These are phyloP conservation scores for Anthoscopus minutus DNA, from an alignment of 2,113 vertebrate genomes.

Conservation along the genomic window DNA sequence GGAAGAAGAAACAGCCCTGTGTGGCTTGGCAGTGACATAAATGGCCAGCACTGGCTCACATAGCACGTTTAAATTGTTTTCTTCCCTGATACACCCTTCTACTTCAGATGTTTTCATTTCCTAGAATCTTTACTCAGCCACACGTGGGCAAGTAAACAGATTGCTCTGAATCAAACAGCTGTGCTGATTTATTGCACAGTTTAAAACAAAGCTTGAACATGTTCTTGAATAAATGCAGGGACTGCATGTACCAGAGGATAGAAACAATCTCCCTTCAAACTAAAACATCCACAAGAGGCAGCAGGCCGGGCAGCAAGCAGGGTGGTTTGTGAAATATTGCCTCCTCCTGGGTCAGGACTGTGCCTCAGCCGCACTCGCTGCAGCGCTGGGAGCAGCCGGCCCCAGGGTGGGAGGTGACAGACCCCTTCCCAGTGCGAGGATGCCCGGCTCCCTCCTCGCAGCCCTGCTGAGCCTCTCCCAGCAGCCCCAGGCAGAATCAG, in stretches of 20 bases:
- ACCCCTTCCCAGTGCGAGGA: fast-evolving
- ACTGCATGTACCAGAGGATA: neutral
- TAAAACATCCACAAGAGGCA: neutral
- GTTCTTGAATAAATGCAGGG: neutral
- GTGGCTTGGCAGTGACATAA: neutral
- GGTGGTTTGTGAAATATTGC: neutral
- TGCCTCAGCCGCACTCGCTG: neutral
- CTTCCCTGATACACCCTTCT: neutral
- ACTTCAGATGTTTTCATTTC: neutral
- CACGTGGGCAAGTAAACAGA: slow-evolving; percentile 4
- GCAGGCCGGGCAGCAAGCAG: fast-evolving
- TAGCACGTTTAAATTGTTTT: neutral
- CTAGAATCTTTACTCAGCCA: neutral
- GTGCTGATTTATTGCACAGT: neutral
- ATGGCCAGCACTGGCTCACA: neutral
- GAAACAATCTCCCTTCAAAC: neutral
- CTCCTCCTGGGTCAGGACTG: neutral
- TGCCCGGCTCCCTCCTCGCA: neutral
- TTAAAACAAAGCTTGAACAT: neutral
- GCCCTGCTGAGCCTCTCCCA: neutral
- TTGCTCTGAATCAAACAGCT: neutral
- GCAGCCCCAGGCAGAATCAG: fast-evolving
- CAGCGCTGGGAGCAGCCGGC: fast-evolving
- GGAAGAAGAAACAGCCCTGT: neutral
- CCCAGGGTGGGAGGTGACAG: neutral